A percentile compares a stretch with the other conserved stretches of the same genome.
These are phyloP conservation scores for Synanceia verrucosa DNA, from an alignment of 2,797 vertebrate genomes.

Conservation along the genomic window DNA sequence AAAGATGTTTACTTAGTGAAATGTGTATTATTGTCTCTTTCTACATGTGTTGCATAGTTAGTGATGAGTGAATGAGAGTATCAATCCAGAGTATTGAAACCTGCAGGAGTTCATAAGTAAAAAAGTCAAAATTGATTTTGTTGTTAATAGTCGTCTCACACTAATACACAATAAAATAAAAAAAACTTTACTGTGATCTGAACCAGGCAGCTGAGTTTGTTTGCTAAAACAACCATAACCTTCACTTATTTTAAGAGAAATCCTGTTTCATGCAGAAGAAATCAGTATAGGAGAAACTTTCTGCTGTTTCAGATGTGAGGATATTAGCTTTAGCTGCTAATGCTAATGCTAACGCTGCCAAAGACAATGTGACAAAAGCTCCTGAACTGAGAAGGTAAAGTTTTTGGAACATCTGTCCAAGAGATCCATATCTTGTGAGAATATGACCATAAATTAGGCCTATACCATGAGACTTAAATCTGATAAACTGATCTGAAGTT, in stretches of 20 bases:
- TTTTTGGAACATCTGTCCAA: background rate
- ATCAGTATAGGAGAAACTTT: background rate
- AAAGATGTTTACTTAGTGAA: background rate
- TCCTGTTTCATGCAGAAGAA: no score
- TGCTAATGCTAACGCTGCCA: background rate
- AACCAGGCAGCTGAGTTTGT: no score
- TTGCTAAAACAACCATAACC: no score
- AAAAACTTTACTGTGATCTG: no score
- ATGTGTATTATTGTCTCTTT: background rate
- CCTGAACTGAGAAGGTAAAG: background rate
- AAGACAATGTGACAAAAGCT: background rate
- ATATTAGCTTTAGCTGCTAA: background rate
- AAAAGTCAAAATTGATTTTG: background rate
- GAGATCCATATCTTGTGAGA: background rate
- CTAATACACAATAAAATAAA: background rate
- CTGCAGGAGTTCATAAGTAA: background rate
- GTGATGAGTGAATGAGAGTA: background rate
- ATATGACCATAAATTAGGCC: background rate
- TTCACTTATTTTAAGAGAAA: no score
- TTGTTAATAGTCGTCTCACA: background rate
- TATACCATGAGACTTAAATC: no score
- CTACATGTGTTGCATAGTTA: background rate
- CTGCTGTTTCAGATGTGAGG: slow-evolving; percentile 35
- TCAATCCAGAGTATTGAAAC: no score
- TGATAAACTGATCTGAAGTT: no score